Evolutionary conservation across 2,888 invertebrate species (phyloP), one percentile per base, ranked within the genome.

Genomic region (Tachina grossa): DNA sequence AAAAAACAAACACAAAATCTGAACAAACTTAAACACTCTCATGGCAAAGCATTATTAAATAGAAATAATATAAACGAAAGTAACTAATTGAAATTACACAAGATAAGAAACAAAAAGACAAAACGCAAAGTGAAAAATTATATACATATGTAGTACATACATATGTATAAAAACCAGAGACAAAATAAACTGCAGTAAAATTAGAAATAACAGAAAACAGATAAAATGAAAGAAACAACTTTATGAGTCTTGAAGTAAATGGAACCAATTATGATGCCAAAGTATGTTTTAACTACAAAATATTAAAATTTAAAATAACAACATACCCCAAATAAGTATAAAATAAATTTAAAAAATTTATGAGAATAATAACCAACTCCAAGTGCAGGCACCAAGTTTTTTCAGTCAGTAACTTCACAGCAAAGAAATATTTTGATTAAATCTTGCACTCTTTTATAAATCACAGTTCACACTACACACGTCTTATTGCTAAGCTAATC

Each of bases 51-150:
- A 57, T 57, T 76, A 55, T 16, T 61, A 55, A 65, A 55, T 31
- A 31, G 31, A 31, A 31, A 31, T 31, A 59, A 68, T 51, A 77
- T 59, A 77, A 77, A 51, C 77, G 77, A 77, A 77, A 77, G 77
- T 77, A 41, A 51, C 49, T 22, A 59, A 77, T 16, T 59, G 19
- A 59, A 77, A 77, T 77, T n/a, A 68, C 11, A 68, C n/a, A 69
- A 43, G 51, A 59, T 69, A 77, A 68, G 51, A 77, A 31, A 31
- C 31, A 31, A 31, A 31, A 31, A 45, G 11, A 31, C 16, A 57
- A 59, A 68, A 49, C 19, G n/a, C 14, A 68, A 43, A 68, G 16
- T 22, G 16, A 47, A 66, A 53, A 13, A 31, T 13, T 16, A 14
- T 13, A 53, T 53, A 51, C 59, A n/a, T n/a, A n/a, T n/a, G n/a